These are phyloP conservation scores for Iguana delicatissima DNA, from an alignment of 2,797 vertebrate genomes.

Conservation along the genomic window DNA sequence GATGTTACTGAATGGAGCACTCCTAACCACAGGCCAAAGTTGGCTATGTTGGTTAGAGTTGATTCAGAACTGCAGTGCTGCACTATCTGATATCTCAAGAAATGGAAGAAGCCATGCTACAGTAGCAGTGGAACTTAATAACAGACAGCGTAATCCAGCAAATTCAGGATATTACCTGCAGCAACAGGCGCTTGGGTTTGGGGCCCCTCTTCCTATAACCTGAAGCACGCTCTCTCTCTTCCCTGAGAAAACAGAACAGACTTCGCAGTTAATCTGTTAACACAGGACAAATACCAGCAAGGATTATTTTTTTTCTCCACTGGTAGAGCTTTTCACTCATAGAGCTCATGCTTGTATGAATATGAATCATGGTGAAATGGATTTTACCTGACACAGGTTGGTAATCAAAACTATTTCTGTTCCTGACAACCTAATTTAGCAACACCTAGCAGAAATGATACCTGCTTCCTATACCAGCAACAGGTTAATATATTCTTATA, in stretches of 20 bases:
- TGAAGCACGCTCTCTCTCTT: slow-evolving; percentile 92
- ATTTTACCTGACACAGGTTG: not conserved
- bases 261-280: slow-evolving; percentile 18
- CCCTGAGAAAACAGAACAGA: slow-evolving; percentile 80
- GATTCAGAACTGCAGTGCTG: not conserved
- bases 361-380: not conserved
- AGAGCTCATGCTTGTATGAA: not conserved
- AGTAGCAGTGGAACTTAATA: not conserved
- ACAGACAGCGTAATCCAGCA: slow-evolving; percentile 34
- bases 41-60: not conserved
- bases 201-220: slow-evolving; percentile 96
- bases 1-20: not conserved
- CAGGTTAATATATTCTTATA: not conserved
- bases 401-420: not conserved
- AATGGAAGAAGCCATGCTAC: not conserved
- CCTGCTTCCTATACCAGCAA: not conserved
- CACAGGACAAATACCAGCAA: not conserved
- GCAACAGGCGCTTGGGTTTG: slow-evolving; percentile 91
- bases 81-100: not conserved
- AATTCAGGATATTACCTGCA: slow-evolving; percentile 87
- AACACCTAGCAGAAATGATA: not conserved
- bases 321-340: too few relatives aligned
- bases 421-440: not conserved
- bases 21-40: not conserved
- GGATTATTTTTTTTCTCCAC: not conserved